A percentile compares a stretch with the other conserved stretches of the same genome.
Conservation (phyloP, 53 echinoderm and acorn worm genomes). For the Henricia sp. region DNA sequence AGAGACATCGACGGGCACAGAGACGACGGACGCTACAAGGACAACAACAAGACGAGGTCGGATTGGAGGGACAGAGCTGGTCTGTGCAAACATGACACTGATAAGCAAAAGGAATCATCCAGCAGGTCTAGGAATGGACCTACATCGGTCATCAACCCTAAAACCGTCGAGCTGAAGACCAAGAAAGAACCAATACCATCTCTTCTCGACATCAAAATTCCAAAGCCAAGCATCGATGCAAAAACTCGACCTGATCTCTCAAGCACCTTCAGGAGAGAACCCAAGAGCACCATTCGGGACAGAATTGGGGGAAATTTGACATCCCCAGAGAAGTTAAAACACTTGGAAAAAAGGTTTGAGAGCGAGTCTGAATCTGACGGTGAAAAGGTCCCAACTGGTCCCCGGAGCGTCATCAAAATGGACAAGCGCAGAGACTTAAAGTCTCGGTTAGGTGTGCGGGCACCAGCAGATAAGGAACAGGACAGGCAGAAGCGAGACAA, state of each 20-base stretch:
- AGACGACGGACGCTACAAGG: conserved; percentile 38
- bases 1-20: conserved; percentile 14
- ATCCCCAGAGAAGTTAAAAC: conserved; percentile 17
- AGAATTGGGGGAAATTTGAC: neutral
- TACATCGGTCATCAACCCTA: conserved; percentile 19
- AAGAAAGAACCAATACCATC: conserved; percentile 29
- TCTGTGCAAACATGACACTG: conserved; percentile 20
- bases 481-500: conserved; percentile 30
- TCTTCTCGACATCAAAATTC: conserved; percentile 52
- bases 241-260: conserved; percentile 16
- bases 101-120: conserved; percentile 23
- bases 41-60: conserved; percentile 36
- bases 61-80: conserved; percentile 37
- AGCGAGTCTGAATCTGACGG: conserved; percentile 69
- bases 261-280: conserved; percentile 8
- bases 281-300: neutral
- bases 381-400: conserved; percentile 47
- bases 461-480: neutral
- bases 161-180: neutral
- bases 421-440: conserved; percentile 72
- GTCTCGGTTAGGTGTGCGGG: conserved; percentile 76
- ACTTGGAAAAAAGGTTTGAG: conserved; percentile 54
- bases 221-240: conserved; percentile 26
- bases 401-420: conserved; percentile 69
- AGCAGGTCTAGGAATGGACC: conserved; percentile 36